Evolutionary conservation across 2,113 vertebrate species (phyloP), one percentile per base, ranked within the genome.

Genomic region (Geococcyx californianus): DNA sequence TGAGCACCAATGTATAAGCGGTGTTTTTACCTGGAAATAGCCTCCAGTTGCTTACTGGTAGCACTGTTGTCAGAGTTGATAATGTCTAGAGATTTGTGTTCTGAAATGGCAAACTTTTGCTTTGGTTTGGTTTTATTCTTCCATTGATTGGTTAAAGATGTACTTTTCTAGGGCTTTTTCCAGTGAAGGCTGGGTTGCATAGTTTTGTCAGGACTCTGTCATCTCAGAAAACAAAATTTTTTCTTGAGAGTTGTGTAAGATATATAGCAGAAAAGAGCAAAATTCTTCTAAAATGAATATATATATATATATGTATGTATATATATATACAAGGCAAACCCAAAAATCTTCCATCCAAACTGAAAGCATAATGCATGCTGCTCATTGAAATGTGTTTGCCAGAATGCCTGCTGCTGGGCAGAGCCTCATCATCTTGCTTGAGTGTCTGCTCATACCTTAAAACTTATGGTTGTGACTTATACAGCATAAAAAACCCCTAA

Each of bases 391-490:
- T 55, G 3, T 44, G 5, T 81, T 78, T 87, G 20, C 25, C 5
- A 10, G 56, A 45, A 14, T 90, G 13, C 44, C 63, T 16, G 84
- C 66, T 91, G 47, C 38, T 91, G 72, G 31, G 24, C 24, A 84
- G 63, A 86, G 17, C n/a, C 13, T 40, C 8, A 59, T 47, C 6
- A n/a, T 59, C 31, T 23, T 78, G 54, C 49, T 82, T 0, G 0
- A 66, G 19, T 69, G 70, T 55, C 18, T 75, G 16, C 19, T 68
- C 34, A 47, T 60, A 26, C 36, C 44, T 17, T 55, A 24, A 45
- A 21, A 31, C 4, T 64, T 58, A 25, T 26, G 69, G 23, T 31
- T 49, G n/a, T 29, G 42, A 24, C 56, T 69, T 68, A 49, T 19
- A 8, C 8, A 45, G 21, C 8, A 3, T 75, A 25, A 66, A 58